Evolutionary conservation across 2,888 invertebrate genomes (phyloP).

Genomic region (Drosophila borborema): DNA sequence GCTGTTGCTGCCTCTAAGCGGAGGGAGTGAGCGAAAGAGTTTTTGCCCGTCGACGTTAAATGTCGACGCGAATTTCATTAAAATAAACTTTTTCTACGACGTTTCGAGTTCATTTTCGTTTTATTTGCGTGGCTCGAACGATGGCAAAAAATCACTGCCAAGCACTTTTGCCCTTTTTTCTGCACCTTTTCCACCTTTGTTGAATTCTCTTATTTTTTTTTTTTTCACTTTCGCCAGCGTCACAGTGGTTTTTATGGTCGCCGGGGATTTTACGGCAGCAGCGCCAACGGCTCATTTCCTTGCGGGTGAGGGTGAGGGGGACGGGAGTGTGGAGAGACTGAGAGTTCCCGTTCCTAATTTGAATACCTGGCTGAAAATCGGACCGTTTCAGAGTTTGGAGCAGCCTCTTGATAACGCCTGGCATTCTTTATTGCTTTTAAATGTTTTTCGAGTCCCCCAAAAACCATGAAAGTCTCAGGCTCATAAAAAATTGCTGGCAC

Average conservation of each 20-base stretch:
- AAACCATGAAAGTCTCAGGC: constrained; percentile 48
- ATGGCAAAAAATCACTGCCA: constrained; percentile 65
- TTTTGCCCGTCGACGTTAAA: constrained; percentile 61
- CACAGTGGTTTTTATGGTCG: constrained; percentile 72
- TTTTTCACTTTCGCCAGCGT: constrained; percentile 30
- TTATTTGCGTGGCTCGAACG: constrained; percentile 60
- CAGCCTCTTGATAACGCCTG: constrained; percentile 69
- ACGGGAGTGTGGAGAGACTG: constrained; percentile 6
- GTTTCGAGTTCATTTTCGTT: constrained; percentile 77
- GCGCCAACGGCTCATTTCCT: constrained; percentile 69
- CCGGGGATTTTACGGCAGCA: constrained; percentile 67
- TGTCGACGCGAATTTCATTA: constrained; percentile 80
- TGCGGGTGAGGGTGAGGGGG: constrained; percentile 8
- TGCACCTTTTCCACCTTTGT: constrained; percentile 23
- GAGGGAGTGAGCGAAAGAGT: constrained; percentile 3
- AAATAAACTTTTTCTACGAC: constrained; percentile 78
- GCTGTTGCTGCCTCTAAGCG: background rate
- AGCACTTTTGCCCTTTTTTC: constrained; percentile 66
- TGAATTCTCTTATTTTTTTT: constrained; percentile 19
- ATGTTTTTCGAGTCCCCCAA: constrained; percentile 60
- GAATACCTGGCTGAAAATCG: constrained; percentile 68
- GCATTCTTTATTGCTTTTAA: constrained; percentile 74
- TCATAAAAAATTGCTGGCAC: constrained; percentile 53
- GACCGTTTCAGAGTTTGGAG: constrained; percentile 31
- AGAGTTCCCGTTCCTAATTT: constrained; percentile 55